Conservation (phyloP, 2,888 invertebrate species). For the Stenichneumon culpator region DNA sequence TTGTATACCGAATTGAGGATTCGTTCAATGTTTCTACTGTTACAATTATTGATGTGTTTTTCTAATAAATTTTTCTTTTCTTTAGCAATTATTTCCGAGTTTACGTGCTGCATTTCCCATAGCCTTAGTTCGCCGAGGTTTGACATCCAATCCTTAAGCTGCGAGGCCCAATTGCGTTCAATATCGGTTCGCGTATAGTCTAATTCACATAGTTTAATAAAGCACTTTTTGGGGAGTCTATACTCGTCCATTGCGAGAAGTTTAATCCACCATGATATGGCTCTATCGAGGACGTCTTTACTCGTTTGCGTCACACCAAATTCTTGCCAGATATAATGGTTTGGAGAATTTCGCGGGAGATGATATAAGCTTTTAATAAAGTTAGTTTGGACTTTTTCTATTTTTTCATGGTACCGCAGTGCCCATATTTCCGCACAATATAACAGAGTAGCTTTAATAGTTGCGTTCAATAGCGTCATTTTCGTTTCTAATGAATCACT, state of each 20-base stretch:
- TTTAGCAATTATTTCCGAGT: too few relatives aligned
- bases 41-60: not conserved
- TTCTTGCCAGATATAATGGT: too few relatives aligned
- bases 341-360: too few relatives aligned
- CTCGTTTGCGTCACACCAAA: not conserved
- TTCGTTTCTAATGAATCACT: too few relatives aligned
- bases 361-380: too few relatives aligned
- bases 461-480: too few relatives aligned
- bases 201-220: not conserved
- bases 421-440: too few relatives aligned
- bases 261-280: not conserved
- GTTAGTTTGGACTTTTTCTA: too few relatives aligned
- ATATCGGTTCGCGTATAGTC: not conserved
- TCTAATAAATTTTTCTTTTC: not conserved
- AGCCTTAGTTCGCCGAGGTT: not conserved
- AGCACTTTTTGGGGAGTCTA: not conserved
- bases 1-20: slow-evolving; percentile 4
- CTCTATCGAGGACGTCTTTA: not conserved
- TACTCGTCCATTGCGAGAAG: not conserved
- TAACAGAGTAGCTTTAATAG: too few relatives aligned
- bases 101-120: not conserved
- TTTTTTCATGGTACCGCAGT: too few relatives aligned
- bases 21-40: not conserved
- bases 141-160: not conserved
- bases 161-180: not conserved